Conservation (phyloP, 1,140 invertebrate genomes). For the Elymnias hypermnestra region DNA sequence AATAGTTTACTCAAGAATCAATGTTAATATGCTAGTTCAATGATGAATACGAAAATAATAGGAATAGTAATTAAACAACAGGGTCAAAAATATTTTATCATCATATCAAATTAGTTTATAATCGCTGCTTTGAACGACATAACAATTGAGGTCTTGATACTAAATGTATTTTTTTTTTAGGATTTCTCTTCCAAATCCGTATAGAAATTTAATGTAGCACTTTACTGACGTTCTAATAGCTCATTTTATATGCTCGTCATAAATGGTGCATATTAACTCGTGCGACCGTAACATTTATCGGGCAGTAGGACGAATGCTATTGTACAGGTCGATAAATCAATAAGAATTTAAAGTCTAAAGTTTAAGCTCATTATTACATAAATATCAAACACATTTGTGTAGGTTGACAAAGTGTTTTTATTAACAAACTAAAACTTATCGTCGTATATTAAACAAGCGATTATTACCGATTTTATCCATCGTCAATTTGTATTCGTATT, state of each 20-base stretch:
- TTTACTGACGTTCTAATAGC: constrained; percentile 18
- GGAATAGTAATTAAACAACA: constrained; percentile 6
- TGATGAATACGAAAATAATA: no score
- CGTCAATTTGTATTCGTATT: background rate
- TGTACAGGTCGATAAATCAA: constrained; percentile 7
- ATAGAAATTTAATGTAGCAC: background rate
- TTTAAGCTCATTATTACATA: constrained; percentile 3
- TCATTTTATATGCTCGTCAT: constrained; percentile 44
- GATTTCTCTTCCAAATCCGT: background rate
- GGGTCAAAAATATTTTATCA: constrained; percentile 3
- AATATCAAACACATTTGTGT: constrained; percentile 8
- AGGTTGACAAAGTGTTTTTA: background rate
- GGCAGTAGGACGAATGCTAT: constrained; percentile 33
- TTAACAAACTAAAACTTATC: no score
- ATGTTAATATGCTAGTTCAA: no score
- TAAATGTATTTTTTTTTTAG: background rate
- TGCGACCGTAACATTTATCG: constrained; percentile 31
- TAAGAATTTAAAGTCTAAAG: constrained; percentile 7
- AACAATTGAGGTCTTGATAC: no score
- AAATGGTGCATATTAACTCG: constrained; percentile 26
- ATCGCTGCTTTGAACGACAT: background rate
- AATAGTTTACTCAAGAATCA: no score
- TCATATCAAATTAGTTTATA: constrained; percentile 6
- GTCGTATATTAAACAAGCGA: no score
- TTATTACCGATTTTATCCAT: no score